Percentiles rank a stretch among this genome's conserved stretches.
Conservation (phyloP, 2,113 vertebrate species). For the Apteryx owenii region DNA sequence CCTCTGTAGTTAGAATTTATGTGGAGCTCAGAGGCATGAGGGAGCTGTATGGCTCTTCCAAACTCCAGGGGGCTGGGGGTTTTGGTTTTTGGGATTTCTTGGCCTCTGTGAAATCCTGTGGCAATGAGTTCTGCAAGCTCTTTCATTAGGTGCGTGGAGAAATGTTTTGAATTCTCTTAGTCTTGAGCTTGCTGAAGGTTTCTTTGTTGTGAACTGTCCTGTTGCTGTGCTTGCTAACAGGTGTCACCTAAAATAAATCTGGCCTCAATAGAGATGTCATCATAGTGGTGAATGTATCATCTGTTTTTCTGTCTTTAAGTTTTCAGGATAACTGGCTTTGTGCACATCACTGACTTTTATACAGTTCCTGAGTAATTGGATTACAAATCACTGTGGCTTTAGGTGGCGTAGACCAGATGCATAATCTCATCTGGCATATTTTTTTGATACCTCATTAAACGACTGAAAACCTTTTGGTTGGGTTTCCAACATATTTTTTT, state of each 20-base stretch:
- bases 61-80: fast-evolving
- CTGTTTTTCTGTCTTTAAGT: not conserved
- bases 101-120: not conserved
- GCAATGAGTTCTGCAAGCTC: not conserved
- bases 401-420: not conserved
- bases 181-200: not conserved
- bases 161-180: not conserved
- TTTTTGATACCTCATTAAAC: not conserved
- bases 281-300: not conserved
- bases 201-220: not conserved
- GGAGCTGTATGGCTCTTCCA: not conserved
- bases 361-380: not conserved
- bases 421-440: not conserved
- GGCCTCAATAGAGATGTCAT: not conserved
- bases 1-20: fast-evolving
- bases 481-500: no score
- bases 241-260: not conserved
- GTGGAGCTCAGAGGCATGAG: not conserved
- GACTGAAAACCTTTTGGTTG: no score
- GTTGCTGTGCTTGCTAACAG: not conserved
- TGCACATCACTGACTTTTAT: fast-evolving
- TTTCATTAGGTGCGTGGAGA: not conserved
- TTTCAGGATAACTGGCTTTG: not conserved
- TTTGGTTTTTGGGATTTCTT: not conserved
- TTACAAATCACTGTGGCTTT: not conserved